These are phyloP conservation scores for Anguilla anguilla DNA, from an alignment of 2,797 vertebrate species.

Conservation along the genomic window DNA sequence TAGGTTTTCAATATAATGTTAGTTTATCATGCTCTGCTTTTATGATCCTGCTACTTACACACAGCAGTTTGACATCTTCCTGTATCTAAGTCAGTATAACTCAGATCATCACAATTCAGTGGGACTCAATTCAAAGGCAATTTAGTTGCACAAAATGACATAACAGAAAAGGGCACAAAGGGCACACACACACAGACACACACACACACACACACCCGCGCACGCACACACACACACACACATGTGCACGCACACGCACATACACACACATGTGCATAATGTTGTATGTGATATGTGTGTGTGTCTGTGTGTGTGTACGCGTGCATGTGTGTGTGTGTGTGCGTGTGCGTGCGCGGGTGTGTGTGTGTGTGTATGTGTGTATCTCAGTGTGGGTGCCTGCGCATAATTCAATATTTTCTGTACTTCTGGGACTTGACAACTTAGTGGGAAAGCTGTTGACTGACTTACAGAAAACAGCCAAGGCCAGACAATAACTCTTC, in stretches of 20 bases:
- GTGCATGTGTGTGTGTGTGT: too few species aligned
- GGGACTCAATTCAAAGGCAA: neutral
- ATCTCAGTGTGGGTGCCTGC: conserved; percentile 4
- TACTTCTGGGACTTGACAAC: neutral
- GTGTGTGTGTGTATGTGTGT: neutral
- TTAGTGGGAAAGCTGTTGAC: neutral
- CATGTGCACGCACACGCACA: neutral
- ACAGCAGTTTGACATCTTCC: neutral
- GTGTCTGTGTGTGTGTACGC: too few species aligned
- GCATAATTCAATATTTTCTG: conserved; percentile 30
- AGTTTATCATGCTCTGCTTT: neutral
- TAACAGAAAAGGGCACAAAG: neutral
- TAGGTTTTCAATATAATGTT: neutral
- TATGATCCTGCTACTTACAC: neutral
- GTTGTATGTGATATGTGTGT: too few species aligned
- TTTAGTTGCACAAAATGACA: neutral
- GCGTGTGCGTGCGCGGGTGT: too few species aligned
- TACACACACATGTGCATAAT: neutral
- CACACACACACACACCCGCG: neutral
- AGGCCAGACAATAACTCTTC: conserved; percentile 20
- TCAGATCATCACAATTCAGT: neutral
- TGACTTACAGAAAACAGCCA: conserved; percentile 16
- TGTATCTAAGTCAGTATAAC: neutral
- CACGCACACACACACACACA: neutral
- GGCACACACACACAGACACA: neutral